These are phyloP conservation scores for Podocnemis expansa DNA, from an alignment of 2,113 vertebrate species.

Conservation along the genomic window DNA sequence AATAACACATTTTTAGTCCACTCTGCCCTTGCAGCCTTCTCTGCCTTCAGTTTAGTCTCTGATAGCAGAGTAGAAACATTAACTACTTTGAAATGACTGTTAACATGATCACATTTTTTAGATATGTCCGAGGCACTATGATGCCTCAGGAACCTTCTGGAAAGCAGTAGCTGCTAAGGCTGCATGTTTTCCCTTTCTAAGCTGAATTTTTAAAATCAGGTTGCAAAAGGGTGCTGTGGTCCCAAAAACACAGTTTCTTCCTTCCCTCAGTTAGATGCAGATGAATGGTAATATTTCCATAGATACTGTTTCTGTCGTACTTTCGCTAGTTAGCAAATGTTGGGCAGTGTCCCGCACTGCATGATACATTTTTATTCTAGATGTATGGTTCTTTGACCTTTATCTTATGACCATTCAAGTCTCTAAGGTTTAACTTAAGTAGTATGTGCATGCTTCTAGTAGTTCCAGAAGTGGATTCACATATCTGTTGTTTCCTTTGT, in stretches of 20 bases:
- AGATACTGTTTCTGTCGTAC: background rate
- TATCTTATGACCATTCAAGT: background rate
- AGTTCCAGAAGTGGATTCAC: no score
- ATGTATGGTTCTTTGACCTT: background rate
- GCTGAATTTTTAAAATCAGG: background rate
- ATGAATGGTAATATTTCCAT: background rate
- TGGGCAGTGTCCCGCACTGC: background rate
- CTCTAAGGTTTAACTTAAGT: background rate
- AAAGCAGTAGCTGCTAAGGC: background rate
- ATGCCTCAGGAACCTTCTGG: background rate
- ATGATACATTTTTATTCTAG: background rate
- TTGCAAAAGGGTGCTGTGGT: background rate
- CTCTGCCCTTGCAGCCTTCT: background rate
- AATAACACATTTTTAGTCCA: background rate
- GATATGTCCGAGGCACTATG: background rate
- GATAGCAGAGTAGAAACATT: accelerated
- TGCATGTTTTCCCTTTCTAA: background rate
- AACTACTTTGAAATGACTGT: background rate
- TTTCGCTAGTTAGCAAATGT: background rate
- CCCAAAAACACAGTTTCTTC: background rate
- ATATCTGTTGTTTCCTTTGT: background rate
- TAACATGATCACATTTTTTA: background rate
- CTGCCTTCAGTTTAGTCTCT: background rate
- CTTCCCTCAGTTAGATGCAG: background rate
- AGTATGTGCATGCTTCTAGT: background rate